phyloP scores from a whole-genome alignment of 2,888 invertebrate genomes.

The Platycnemis pennipes region DNA sequence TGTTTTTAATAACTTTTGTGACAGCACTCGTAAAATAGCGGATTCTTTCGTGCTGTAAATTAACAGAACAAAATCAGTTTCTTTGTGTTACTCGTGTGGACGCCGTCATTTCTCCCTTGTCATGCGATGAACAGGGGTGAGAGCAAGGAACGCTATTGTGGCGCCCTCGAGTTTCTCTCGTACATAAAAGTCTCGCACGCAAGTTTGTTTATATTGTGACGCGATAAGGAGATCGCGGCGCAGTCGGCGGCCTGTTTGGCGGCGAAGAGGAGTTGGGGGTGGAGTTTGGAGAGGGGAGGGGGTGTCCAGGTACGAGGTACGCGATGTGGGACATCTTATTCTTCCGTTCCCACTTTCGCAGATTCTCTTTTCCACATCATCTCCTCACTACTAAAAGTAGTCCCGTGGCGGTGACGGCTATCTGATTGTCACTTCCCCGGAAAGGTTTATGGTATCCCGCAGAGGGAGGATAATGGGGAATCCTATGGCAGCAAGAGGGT shows the following conservation, averaged over 20 bases:
- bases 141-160: neutral
- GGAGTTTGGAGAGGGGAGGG: neutral
- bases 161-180: neutral
- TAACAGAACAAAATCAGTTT: neutral
- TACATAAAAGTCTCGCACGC: neutral
- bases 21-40: too few relatives aligned
- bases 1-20: too few relatives aligned
- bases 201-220: neutral
- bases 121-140: neutral
- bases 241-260: neutral
- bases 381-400: neutral
- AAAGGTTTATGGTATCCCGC: neutral
- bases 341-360: constrained; percentile 1
- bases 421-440: neutral
- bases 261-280: neutral
- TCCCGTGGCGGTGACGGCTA: neutral
- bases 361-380: neutral
- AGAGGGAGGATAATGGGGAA: neutral
- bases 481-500: neutral
- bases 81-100: neutral
- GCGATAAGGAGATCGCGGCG: neutral
- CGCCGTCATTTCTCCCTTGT: neutral
- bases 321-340: neutral
- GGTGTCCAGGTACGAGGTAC: neutral
- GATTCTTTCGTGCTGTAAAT: too few relatives aligned